Evolutionary conservation across 2,888 invertebrate genomes (phyloP).

Genomic region (Schizotus pectinicornis): DNA sequence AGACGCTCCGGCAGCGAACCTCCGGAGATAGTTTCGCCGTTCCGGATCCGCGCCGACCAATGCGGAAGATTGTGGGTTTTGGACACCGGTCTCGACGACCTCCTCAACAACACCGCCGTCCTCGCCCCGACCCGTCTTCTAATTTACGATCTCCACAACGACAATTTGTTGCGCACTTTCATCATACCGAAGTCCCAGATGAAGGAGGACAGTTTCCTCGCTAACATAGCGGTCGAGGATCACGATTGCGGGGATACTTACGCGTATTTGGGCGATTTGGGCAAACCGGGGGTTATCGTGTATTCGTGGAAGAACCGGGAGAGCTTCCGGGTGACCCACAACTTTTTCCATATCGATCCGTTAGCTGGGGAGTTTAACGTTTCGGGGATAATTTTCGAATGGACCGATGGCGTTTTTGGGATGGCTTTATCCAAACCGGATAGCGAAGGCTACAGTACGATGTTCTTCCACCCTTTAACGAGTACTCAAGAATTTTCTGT

Average conservation of each 20-base stretch:
- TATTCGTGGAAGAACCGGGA: slow-evolving; percentile 75
- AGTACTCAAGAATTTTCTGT: slow-evolving; percentile 80
- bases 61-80: slow-evolving; percentile 82
- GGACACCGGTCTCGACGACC: slow-evolving; percentile 74
- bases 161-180: slow-evolving; percentile 71
- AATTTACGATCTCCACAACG: slow-evolving; percentile 75
- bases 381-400: slow-evolving; percentile 70
- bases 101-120: slow-evolving; percentile 56
- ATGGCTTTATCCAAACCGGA: slow-evolving; percentile 71
- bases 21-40: slow-evolving; percentile 76
- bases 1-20: slow-evolving; percentile 59
- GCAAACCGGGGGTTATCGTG: slow-evolving; percentile 73
- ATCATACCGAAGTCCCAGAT: slow-evolving; percentile 69
- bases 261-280: slow-evolving; percentile 76
- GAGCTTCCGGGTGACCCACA: slow-evolving; percentile 71
- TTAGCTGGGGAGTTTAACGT: slow-evolving; percentile 75
- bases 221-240: slow-evolving; percentile 80
- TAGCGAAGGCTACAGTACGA: slow-evolving; percentile 69
- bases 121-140: slow-evolving; percentile 64
- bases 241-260: slow-evolving; percentile 73
- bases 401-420: slow-evolving; percentile 81
- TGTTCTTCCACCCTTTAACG: slow-evolving; percentile 82
- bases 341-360: slow-evolving; percentile 63
- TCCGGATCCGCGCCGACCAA: slow-evolving; percentile 74
- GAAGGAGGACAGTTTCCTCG: slow-evolving; percentile 73